These are phyloP conservation scores for Megaceryle torquata DNA, from an alignment of 2,113 vertebrate genomes.

Conservation along the genomic window DNA sequence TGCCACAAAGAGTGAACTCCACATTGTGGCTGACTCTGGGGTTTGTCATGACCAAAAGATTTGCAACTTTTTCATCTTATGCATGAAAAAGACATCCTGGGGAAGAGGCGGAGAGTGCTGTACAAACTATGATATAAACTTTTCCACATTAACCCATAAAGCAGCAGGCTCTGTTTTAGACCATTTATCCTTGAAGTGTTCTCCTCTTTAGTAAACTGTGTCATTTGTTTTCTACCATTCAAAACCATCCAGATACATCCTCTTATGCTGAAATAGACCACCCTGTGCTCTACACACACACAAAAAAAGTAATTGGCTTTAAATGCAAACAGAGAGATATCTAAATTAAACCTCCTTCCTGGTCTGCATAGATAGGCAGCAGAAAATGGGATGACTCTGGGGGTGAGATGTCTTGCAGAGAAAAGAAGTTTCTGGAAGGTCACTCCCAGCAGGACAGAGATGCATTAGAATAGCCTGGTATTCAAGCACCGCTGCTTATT, in stretches of 20 bases:
- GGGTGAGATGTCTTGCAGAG: not conserved
- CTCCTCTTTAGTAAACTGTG: not conserved
- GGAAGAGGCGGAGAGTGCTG: not conserved
- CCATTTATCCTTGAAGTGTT: not conserved
- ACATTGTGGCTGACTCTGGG: not conserved
- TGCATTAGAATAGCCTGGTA: constrained; percentile 6
- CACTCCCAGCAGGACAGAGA: constrained; percentile 42
- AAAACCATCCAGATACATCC: not conserved
- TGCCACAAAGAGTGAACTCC: not conserved
- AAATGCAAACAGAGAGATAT: constrained; percentile 3
- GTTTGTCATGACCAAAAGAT: not conserved
- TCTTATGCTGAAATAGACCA: not conserved
- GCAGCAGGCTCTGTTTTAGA: not conserved
- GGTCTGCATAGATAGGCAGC: not conserved
- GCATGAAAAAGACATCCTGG: not conserved
- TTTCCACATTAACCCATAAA: not conserved
- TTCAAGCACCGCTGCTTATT: constrained; percentile 25
- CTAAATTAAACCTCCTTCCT: not conserved
- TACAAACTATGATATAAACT: not conserved
- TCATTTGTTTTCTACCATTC: constrained; percentile 13
- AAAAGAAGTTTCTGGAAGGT: constrained; percentile 53
- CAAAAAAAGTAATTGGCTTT: constrained; percentile 17
- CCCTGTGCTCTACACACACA: not conserved
- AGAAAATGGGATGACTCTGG: constrained; percentile 25
- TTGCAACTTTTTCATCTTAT: not conserved